Base-by-base conservation (phyloP, 2,888 invertebrate species). In the Melanchra persicariae region DNA sequence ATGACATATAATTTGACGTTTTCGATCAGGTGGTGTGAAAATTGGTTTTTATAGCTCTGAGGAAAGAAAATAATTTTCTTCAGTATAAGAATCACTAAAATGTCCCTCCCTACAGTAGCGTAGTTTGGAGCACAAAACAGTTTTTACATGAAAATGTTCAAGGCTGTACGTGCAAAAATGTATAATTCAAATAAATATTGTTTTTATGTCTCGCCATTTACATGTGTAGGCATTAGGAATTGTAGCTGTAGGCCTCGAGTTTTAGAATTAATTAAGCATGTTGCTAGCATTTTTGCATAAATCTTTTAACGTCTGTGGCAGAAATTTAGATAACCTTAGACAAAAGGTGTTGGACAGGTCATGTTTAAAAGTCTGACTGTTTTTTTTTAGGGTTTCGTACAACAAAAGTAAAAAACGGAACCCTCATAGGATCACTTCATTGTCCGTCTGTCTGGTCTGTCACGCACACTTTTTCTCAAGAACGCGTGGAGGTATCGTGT, bases 91-190 rank as follows among this genome's bases (percentile, higher is more conserved):
- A 49, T 49, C 10, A 51, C 24, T 6, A 5, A 51, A 52, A 26
- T 52, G 8, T 2, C 17, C 17, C 8, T 2, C 17, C 17, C 8
- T 7, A 52, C 17, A 17, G 2, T 30, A 9, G n/a, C n/a, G n/a
- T n/a, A n/a, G n/a, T n/a, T 8, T 22, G 40, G 7, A 22, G n/a
- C 3, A 43, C 30, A 43, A 24, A 51, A 58, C 17, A 10, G 4
- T 34, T 70, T 59, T 45, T 3, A 30, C 30, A 12, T 57, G 7
- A 40, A 60, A 7, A 1, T 47, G 1, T n/a, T 59, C 75, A 75
- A 69, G 69, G 76, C 24, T 51, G 17, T 2, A 43, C 47, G n/a
- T 54, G 43, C 59, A 24, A 45, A 57, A 45, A 37, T 34, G 62
- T 17, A 51, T 22, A 15, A 19, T 47, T 49, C 30, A 22, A 24